Conservation (phyloP, 2,113 vertebrate genomes). For the Mus pahari region DNA sequence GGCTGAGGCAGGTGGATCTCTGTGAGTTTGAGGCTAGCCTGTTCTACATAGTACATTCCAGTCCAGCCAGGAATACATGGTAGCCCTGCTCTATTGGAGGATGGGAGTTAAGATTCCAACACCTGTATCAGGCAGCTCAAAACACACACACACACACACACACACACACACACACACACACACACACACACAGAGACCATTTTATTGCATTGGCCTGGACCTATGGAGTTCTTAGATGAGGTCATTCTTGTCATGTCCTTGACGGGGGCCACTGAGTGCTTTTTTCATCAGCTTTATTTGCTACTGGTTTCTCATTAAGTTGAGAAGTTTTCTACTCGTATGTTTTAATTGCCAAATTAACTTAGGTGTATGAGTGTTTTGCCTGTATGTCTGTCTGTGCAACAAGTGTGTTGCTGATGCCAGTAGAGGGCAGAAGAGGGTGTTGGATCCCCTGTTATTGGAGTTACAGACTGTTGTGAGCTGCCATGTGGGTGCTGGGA, state of each 20-base stretch:
- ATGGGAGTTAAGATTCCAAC: neutral
- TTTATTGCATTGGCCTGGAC: neutral
- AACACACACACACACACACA: neutral
- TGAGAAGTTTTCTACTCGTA: neutral
- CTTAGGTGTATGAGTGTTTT: neutral
- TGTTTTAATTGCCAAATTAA: neutral
- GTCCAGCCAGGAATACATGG: neutral
- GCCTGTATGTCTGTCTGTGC: neutral
- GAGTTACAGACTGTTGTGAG: neutral
- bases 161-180: neutral
- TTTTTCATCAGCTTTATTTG: neutral
- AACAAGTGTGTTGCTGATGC: neutral
- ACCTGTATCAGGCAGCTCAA: neutral
- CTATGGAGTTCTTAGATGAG: constrained; percentile 9
- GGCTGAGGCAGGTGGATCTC: neutral
- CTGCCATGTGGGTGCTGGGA: neutral
- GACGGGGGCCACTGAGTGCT: neutral
- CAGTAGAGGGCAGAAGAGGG: neutral
- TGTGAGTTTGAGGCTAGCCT: neutral
- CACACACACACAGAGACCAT: neutral
- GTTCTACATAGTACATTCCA: neutral
- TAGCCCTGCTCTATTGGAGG: neutral
- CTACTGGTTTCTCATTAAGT: constrained; percentile 14
- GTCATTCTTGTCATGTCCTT: neutral
- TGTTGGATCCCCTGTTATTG: too few species aligned